Evolutionary conservation across 1,140 invertebrate genomes (phyloP).

Genomic region (Pollicipes pollicipes): DNA sequence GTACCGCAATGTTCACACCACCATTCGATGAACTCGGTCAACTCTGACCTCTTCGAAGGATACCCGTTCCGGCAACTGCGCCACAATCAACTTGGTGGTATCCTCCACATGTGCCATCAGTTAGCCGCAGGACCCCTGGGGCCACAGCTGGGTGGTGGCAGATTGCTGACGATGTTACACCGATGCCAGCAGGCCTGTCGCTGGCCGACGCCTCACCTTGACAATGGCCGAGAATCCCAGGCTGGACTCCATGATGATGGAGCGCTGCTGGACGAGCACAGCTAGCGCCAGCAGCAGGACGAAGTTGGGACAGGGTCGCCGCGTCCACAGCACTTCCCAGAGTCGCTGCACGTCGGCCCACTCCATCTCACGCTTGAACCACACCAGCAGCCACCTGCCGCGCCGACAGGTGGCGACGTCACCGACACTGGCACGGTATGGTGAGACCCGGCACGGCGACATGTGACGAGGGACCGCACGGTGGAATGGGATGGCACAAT

Average conservation of each 20-base stretch:
- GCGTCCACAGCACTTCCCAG: slow-evolving; percentile 21
- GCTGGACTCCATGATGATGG: slow-evolving; percentile 64
- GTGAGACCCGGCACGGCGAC: too few species aligned
- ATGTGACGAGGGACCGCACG: too few species aligned
- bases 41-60: background rate
- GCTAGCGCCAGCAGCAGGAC: slow-evolving; percentile 77
- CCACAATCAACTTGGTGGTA: background rate
- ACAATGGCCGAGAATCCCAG: slow-evolving; percentile 92
- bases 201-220: slow-evolving; percentile 33
- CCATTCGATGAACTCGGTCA: too few species aligned
- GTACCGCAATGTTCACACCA: too few species aligned
- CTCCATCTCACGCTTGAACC: slow-evolving; percentile 44
- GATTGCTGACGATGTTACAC: slow-evolving; percentile 3
- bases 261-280: slow-evolving; percentile 73
- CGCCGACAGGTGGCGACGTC: too few species aligned
- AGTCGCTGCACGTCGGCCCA: slow-evolving; percentile 17
- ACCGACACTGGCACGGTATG: too few species aligned
- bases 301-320: slow-evolving; percentile 71
- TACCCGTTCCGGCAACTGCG: background rate
- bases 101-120: too few species aligned
- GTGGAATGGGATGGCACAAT: too few species aligned
- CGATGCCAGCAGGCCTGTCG: background rate
- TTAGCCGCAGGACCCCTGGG: too few species aligned
- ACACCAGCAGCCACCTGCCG: slow-evolving; percentile 36
- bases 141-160: background rate